phyloP scores from a whole-genome alignment of 1,140 invertebrate genomes.

The Brachionus koreanus region DNA sequence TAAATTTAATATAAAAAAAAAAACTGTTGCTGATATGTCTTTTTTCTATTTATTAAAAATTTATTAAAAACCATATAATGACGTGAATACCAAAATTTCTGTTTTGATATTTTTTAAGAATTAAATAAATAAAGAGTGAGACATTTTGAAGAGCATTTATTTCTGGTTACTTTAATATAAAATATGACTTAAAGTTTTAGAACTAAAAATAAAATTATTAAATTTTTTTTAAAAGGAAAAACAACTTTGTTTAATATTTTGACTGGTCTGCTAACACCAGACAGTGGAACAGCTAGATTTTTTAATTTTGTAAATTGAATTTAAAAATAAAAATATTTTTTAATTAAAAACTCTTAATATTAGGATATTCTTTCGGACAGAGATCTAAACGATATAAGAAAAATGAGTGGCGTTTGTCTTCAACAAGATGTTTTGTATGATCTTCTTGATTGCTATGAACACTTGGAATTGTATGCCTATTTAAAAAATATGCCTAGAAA shows the following conservation, averaged over 20 bases:
- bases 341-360: neutral
- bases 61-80: no score
- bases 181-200: no score
- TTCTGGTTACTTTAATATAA: no score
- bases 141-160: no score
- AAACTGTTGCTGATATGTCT: no score
- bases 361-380: conserved; percentile 65
- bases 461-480: conserved; percentile 55
- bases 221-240: conserved; percentile 62
- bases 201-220: no score
- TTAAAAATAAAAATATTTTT: conserved; percentile 46
- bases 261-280: conserved; percentile 61
- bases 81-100: no score
- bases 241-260: conserved; percentile 65
- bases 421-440: conserved; percentile 65
- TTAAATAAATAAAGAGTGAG: no score
- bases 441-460: conserved; percentile 71
- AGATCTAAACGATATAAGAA: conserved; percentile 67
- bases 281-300: neutral
- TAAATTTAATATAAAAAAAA: no score
- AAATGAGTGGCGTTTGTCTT: conserved; percentile 64
- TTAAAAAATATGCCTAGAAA: conserved; percentile 45
- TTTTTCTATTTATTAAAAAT: no score
- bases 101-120: no score
- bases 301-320: neutral